Conservation (phyloP, 2,113 vertebrate genomes). For the Cariama cristata region DNA sequence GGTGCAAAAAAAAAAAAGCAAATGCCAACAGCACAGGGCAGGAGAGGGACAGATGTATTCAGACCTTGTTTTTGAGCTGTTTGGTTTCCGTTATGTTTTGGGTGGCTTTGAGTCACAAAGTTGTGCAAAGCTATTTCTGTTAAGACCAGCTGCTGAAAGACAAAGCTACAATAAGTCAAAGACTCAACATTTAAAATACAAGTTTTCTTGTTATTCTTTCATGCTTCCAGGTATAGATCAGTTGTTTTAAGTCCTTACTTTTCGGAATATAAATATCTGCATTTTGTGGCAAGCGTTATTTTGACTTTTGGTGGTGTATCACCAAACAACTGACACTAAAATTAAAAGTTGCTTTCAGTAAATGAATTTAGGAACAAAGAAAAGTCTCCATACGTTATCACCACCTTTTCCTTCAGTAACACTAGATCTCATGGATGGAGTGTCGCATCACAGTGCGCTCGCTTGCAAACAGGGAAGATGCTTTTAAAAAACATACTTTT, state of each 20-base stretch:
- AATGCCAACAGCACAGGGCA: not conserved
- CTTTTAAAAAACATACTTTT: not conserved
- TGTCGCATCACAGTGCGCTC: not conserved
- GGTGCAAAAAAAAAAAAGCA: not conserved
- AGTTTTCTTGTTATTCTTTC: not conserved
- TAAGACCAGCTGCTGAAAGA: not conserved
- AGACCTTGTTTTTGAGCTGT: not conserved
- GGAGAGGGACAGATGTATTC: not conserved
- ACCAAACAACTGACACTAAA: not conserved
- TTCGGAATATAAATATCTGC: not conserved
- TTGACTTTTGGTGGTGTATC: constrained; percentile 8
- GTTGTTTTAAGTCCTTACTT: not conserved
- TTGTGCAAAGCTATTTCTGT: not conserved
- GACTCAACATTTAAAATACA: not conserved
- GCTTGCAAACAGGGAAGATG: not conserved
- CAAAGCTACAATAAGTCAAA: not conserved
- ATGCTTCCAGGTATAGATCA: not conserved
- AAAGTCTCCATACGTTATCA: not conserved
- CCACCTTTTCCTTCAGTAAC: not conserved
- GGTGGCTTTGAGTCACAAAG: not conserved
- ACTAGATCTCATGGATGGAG: not conserved
- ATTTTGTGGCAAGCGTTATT: not conserved
- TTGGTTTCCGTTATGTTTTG: not conserved
- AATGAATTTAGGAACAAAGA: not conserved
- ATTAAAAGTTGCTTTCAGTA: not conserved